Conservation (phyloP, 2,888 invertebrate genomes). For the Caprella mutica region DNA sequence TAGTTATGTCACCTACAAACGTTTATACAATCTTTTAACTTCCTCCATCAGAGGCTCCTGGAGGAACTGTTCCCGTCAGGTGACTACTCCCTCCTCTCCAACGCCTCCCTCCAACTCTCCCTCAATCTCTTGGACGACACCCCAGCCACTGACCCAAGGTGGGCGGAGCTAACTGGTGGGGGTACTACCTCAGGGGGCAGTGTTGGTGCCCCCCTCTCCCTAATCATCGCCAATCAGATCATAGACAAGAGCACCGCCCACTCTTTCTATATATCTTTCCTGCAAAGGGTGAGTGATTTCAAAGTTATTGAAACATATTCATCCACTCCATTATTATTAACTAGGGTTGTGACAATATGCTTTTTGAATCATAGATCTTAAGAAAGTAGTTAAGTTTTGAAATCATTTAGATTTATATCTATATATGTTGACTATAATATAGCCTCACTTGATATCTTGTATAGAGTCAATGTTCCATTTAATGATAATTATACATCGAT, state of each 20-base stretch:
- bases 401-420: background rate
- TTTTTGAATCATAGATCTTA: no score
- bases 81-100: slow-evolving; percentile 34
- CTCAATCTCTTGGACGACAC: slow-evolving; percentile 69
- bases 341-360: no score
- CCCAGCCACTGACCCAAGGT: slow-evolving; percentile 76
- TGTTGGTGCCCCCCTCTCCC: slow-evolving; percentile 60
- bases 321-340: background rate
- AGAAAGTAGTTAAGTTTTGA: background rate
- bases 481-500: background rate
- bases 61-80: slow-evolving; percentile 43
- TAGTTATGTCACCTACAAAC: background rate
- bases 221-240: slow-evolving; percentile 73
- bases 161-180: slow-evolving; percentile 46
- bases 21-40: no score
- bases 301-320: background rate
- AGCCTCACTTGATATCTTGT: background rate
- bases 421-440: background rate
- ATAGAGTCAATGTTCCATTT: background rate
- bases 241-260: slow-evolving; percentile 76
- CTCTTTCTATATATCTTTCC: slow-evolving; percentile 61
- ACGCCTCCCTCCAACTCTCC: slow-evolving; percentile 37
- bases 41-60: slow-evolving; percentile 38
- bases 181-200: slow-evolving; percentile 41
- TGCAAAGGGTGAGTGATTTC: slow-evolving; percentile 39